A percentile compares a stretch with the other conserved stretches of the same genome.
These are phyloP conservation scores for Callionymus lyra DNA, from an alignment of 2,113 vertebrate species.

Conservation along the genomic window DNA sequence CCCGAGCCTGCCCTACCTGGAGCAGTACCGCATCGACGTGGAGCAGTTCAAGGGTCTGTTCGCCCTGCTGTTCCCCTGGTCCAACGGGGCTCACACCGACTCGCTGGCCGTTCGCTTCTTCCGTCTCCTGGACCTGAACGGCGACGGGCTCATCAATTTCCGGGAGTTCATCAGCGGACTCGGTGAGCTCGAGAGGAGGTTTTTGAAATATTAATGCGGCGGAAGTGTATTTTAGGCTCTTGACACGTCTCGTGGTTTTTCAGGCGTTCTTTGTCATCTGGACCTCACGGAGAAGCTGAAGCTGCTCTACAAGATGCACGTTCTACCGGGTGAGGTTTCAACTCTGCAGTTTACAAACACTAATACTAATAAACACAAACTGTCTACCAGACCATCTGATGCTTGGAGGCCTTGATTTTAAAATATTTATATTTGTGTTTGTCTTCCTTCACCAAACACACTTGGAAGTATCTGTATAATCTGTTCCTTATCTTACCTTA, in stretches of 20 bases:
- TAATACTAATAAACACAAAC: too few relatives aligned
- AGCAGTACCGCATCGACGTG: slow-evolving; percentile 94
- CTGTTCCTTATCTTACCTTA: too few relatives aligned
- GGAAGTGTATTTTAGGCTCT: neutral
- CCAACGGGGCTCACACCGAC: slow-evolving; percentile 79
- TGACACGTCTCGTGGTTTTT: neutral
- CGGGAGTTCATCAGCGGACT: slow-evolving; percentile 88
- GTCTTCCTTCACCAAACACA: too few relatives aligned
- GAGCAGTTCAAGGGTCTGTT: slow-evolving; percentile 96
- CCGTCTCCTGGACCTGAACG: slow-evolving; percentile 84
- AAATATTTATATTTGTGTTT: too few relatives aligned
- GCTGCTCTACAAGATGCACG: slow-evolving; percentile 91
- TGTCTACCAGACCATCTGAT: too few relatives aligned
- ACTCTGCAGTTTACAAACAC: too few relatives aligned
- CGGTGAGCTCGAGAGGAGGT: slow-evolving; percentile 59
- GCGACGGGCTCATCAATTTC: slow-evolving; percentile 91
- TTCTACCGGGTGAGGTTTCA: slow-evolving; percentile 90
- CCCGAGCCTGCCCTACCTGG: slow-evolving; percentile 93
- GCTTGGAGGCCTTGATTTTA: too few relatives aligned
- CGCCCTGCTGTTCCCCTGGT: slow-evolving; percentile 86
- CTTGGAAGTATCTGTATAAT: too few relatives aligned
- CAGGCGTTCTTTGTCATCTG: slow-evolving; percentile 85
- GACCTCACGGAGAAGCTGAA: slow-evolving; percentile 94
- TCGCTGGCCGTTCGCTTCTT: slow-evolving; percentile 81
- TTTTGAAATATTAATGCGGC: too few relatives aligned